Base-by-base conservation (phyloP, 2,797 vertebrate genomes). In the Xiphorhynchus erythropygius region DNA sequence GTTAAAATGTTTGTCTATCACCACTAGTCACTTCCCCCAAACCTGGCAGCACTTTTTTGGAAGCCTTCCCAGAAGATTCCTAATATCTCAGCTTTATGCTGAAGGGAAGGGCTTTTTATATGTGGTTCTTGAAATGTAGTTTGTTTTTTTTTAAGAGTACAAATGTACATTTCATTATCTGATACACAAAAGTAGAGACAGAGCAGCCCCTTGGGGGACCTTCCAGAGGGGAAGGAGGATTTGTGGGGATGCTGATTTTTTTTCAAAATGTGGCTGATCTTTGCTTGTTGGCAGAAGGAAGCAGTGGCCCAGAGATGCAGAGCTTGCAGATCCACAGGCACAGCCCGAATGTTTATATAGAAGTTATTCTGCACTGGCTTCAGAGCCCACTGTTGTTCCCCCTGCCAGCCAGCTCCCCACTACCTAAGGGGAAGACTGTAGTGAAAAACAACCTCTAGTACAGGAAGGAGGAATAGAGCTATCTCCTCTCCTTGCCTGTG, bases 11-110 rank as follows among this genome's bases (percentile, higher is more conserved):
- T 94, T 96, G 91, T 94, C 87, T 96, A 0, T 93, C 80, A 74
- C 84, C 82, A 88, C 23, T 10, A 67, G 37, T 60, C 59, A 67
- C 63, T 49, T 82, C 86, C 70, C 10, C 16, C 62, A 76, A 32
- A 39, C 82, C 83, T 96, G 79, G 87, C 89, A 93, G 16, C 0
- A 2, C 9, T 75, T 78, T 75, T 88, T 88, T 95, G 95, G 87
- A 95, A 80, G 30, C 74, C 56, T 90, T 97, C 87, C 87, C 87
- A 82, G 91, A 86, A 82, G 83, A 79, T 79, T 86, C 73, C 14
- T 67, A 42, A 62, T 67, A 84, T 73, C 55, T 73, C 24, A 90
- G 47, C 60, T 70, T 90, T 50, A 35, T 47, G 65, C 32, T 85
- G 42, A 82, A 86, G 41, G 78, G 19, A 89, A 89, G 56, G 49